Percentiles rank a stretch among this genome's conserved stretches.
Conservation (phyloP, 2,797 vertebrate genomes). For the Psittacula derbiana region DNA sequence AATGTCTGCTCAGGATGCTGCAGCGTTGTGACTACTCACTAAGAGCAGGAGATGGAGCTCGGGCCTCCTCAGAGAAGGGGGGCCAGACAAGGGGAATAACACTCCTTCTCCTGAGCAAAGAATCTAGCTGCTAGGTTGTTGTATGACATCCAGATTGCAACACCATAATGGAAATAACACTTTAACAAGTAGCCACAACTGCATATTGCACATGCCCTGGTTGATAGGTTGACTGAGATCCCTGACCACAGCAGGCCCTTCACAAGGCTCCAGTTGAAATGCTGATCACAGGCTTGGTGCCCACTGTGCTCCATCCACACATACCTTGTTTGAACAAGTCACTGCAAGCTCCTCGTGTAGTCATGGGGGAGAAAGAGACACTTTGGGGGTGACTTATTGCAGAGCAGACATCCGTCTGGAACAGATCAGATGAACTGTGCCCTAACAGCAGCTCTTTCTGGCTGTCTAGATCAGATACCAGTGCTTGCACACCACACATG, state of each 20-base stretch:
- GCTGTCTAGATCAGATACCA: background rate
- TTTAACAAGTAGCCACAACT: background rate
- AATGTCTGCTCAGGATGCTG: background rate
- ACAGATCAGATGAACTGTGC: background rate
- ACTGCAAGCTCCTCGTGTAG: fast-evolving
- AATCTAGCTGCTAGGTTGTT: background rate
- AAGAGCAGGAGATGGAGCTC: background rate
- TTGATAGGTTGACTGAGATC: background rate
- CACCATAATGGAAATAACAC: background rate
- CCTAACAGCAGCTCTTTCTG: background rate
- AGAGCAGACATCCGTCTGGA: background rate
- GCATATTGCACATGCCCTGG: background rate
- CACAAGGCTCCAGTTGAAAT: background rate
- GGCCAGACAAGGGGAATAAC: background rate
- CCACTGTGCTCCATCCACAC: background rate
- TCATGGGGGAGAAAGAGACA: background rate
- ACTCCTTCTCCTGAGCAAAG: background rate
- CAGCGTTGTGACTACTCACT: fast-evolving
- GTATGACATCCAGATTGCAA: background rate
- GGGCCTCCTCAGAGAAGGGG: background rate
- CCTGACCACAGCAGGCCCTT: background rate
- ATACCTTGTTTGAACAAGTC: background rate
- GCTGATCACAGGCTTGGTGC: fast-evolving
- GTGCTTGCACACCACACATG: background rate
- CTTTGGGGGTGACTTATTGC: background rate